Percentiles rank a stretch among this genome's conserved stretches.
Conservation (phyloP, 2,888 invertebrate genomes). For the Nomada fabriciana region DNA sequence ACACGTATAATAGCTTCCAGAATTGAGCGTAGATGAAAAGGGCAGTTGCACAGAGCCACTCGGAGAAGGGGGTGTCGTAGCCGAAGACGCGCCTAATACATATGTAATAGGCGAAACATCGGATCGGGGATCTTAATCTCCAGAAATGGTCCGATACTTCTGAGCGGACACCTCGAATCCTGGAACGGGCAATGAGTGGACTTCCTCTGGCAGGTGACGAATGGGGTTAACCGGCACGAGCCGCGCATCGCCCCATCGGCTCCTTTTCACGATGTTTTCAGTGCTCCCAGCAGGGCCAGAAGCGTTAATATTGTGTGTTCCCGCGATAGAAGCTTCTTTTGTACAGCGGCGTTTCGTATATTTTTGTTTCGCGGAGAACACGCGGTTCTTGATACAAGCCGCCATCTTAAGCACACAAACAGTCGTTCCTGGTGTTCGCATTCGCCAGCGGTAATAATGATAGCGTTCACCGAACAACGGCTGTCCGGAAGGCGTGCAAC, state of each 20-base stretch:
- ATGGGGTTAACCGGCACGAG: slow-evolving; percentile 55
- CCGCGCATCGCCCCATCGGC: not conserved
- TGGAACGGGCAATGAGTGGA: not conserved
- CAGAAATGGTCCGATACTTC: slow-evolving; percentile 23
- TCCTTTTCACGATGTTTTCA: slow-evolving; percentile 57
- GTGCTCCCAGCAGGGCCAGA: slow-evolving; percentile 62
- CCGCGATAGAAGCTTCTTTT: slow-evolving; percentile 67
- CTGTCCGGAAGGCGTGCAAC: slow-evolving; percentile 31
- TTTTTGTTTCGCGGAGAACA: slow-evolving; percentile 75
- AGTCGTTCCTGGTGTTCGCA: slow-evolving; percentile 40
- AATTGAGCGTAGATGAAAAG: no score
- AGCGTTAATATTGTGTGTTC: slow-evolving; percentile 58
- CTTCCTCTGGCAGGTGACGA: slow-evolving; percentile 51
- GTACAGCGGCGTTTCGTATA: slow-evolving; percentile 73
- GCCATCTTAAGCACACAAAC: slow-evolving; percentile 74
- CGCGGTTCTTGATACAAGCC: slow-evolving; percentile 75
- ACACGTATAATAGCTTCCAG: no score
- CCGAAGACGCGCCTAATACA: not conserved
- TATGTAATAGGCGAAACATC: not conserved
- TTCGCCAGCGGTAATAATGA: slow-evolving; percentile 52
- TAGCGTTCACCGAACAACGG: slow-evolving; percentile 52
- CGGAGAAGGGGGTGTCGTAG: no score
- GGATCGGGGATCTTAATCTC: slow-evolving; percentile 2
- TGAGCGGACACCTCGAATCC: slow-evolving; percentile 13
- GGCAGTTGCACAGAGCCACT: no score